phyloP scores from a whole-genome alignment of 2,113 vertebrate genomes.

The Saccopteryx bilineata region DNA sequence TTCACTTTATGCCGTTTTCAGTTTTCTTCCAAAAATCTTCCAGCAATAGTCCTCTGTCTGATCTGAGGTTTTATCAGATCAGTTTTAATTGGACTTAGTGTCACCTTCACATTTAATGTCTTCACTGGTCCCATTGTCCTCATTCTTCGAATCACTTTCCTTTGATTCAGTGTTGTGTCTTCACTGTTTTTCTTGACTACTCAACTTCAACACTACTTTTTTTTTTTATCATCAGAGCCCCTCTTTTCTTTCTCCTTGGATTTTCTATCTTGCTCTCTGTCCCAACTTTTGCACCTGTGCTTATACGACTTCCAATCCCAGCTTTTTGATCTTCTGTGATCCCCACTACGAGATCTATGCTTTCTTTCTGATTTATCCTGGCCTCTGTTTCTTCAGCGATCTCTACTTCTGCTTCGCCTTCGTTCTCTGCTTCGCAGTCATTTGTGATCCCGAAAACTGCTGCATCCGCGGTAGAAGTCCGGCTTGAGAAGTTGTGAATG shows the following conservation, averaged over 20 bases:
- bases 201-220: constrained; percentile 91
- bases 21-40: constrained; percentile 92
- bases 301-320: constrained; percentile 92
- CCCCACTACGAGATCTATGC: constrained; percentile 92
- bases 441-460: constrained; percentile 92
- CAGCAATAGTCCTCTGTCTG: constrained; percentile 90
- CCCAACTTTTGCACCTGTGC: constrained; percentile 91
- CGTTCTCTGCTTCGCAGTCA: constrained; percentile 94
- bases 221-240: constrained; percentile 90
- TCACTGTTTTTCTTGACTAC: too few relatives aligned
- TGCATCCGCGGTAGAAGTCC: constrained; percentile 91
- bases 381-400: constrained; percentile 91
- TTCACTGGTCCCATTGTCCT: constrained; percentile 94
- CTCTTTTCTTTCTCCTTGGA: constrained; percentile 95
- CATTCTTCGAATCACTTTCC: constrained; percentile 91
- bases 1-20: constrained; percentile 93
- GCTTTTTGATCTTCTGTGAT: constrained; percentile 92
- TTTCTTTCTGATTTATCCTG: constrained; percentile 88
- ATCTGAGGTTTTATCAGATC: constrained; percentile 98
- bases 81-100: constrained; percentile 99
- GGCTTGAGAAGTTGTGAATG: constrained; percentile 91
- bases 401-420: constrained; percentile 90
- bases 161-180: constrained; percentile 88
- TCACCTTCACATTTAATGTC: constrained; percentile 99
- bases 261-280: constrained; percentile 90